Percentiles rank a stretch among this genome's conserved stretches.
phyloP scores from a whole-genome alignment of 2,113 vertebrate species.

The Melanerpes formicivorus region DNA sequence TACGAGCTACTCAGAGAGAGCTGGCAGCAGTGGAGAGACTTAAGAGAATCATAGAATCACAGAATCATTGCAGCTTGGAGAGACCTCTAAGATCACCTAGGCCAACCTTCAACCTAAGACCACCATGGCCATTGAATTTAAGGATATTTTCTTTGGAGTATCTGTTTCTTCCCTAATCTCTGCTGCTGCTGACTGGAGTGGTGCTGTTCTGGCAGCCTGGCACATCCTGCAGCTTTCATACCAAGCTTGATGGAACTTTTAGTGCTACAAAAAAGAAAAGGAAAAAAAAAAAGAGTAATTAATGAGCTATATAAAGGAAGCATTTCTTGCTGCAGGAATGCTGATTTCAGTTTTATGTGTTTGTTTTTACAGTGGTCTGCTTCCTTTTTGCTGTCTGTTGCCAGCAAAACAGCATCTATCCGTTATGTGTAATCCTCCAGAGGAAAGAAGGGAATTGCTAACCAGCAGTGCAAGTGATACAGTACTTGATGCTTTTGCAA shows the following conservation, averaged over 20 bases:
- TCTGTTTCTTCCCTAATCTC: background rate
- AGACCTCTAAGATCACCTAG: too few species aligned
- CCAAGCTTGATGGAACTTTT: background rate
- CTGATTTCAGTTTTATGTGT: background rate
- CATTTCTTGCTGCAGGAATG: background rate
- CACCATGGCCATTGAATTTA: background rate
- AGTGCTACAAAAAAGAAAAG: background rate
- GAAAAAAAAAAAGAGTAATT: background rate
- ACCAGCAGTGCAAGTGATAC: background rate
- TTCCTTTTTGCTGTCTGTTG: constrained; percentile 9
- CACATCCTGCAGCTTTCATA: background rate
- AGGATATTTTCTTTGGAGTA: background rate
- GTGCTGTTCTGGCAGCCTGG: background rate
- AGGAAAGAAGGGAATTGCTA: background rate
- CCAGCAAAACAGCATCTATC: background rate
- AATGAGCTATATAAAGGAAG: background rate
- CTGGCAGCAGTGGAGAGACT: background rate
- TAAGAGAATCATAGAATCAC: too few species aligned
- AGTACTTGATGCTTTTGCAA: background rate
- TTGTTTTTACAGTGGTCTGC: background rate
- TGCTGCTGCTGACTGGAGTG: background rate
- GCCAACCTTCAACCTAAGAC: too few species aligned
- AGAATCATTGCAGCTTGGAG: too few species aligned
- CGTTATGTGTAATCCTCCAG: background rate
- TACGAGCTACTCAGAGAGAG: background rate